A percentile compares a stretch with the other conserved stretches of the same genome.
Evolutionary conservation across 2,113 vertebrate species (phyloP).

Genomic region (Vombatus ursinus): DNA sequence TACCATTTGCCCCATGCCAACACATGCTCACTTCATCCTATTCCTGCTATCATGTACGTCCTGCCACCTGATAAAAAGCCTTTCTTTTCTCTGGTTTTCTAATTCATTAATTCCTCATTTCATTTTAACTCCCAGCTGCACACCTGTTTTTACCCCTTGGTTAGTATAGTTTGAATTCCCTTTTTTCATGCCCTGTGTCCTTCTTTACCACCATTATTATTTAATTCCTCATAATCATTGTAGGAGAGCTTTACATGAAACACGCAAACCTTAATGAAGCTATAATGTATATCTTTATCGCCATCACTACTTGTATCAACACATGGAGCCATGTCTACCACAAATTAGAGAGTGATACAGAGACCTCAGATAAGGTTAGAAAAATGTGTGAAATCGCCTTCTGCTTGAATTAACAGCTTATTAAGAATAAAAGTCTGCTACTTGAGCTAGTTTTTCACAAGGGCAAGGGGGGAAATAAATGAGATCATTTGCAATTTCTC

Average conservation of each 20-base stretch:
- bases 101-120: background rate
- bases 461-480: slow-evolving; percentile 16
- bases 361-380: slow-evolving; percentile 15
- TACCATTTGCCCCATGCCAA: background rate
- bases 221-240: background rate
- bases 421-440: slow-evolving; percentile 17
- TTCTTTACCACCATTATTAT: background rate
- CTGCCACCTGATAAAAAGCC: background rate
- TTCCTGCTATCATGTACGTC: background rate
- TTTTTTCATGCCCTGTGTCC: background rate
- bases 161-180: background rate
- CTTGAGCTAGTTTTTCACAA: slow-evolving; percentile 7
- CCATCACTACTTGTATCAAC: background rate
- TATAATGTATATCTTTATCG: background rate
- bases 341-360: background rate
- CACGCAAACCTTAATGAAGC: background rate
- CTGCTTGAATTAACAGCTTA: background rate
- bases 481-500: slow-evolving; percentile 34
- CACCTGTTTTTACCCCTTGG: background rate
- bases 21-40: background rate
- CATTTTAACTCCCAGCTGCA: background rate
- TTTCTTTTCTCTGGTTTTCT: background rate
- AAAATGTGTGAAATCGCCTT: slow-evolving; percentile 19
- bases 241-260: background rate
- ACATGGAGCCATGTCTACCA: background rate